Base-by-base conservation (phyloP, 2,888 invertebrate species). In the Tachina fera region DNA sequence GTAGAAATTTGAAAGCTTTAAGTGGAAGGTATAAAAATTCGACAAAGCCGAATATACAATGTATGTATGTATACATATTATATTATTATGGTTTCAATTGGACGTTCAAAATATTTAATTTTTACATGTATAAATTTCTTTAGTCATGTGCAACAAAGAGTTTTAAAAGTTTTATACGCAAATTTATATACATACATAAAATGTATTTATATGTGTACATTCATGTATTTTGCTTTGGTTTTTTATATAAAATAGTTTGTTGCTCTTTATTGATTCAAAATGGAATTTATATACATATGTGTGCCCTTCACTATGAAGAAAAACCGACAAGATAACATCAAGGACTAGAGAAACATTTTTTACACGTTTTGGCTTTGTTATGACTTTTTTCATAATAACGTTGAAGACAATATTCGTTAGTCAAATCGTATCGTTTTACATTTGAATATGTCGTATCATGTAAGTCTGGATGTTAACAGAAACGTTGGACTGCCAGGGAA, bases 31-130 rank as follows among this genome's bases (percentile, higher is more conserved):
- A 58, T 80, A 49, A 53, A 41, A n/a, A 45, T 61, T 80, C 72
- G 79, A 22, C 41, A 22, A 22, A 6, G 10, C 71, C 71, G 71
- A 79, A 63, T 19, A 22, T 67, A 68, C 77, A 45, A 60, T 84
- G 68, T 56, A 0, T 65, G 49, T 43, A 68, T 78, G 39, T 16
- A 53, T 0, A 11, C 51, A 49, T 9, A 13, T 13, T 63, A 61
- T 61, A 61, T 60, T 63, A 43, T 77, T 31, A 31, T 31, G 31
- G 5, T 31, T 31, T 31, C 6, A 31, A 31, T 74, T 78, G 75
- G 85, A 86, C 87, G 87, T 86, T 86, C 83, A 75, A 87, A 86
- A 86, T 79, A 60, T 43, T 81, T 78, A 61, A 16, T 43, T 71
- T 61, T 60, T 53, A 65, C 6, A 31, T 6, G 22, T 41, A 51